Base-by-base conservation (phyloP, 2,113 vertebrate genomes). In the Plectropomus leopardus region DNA sequence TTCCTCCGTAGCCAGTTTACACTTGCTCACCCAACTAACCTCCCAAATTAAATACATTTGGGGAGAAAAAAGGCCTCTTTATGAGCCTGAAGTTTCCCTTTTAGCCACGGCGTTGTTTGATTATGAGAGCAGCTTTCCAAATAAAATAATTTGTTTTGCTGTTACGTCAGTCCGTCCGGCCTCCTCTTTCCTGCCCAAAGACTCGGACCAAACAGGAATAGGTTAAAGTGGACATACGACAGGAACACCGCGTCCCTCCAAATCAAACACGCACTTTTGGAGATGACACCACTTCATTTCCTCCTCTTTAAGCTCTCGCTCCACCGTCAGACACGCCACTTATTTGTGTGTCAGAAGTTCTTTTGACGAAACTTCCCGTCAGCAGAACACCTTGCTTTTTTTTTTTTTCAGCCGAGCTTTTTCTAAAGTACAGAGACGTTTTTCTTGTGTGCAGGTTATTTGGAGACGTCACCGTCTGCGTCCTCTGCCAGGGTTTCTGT, bases 121-220 rank as follows among this genome's bases (percentile, higher is more conserved):
- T 85, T 90, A 90, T 79, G 88, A 86, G 61, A 40, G 69, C 40
- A 11, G 83, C 88, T 85, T 89, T 94, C 94, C 95, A 95, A 94
- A 93, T 88, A 89, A 94, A 95, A 94, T 70, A 93, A 83, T 86
- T 92, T 92, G 86, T 92, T 92, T 90, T 89, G 88, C 92, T 88
- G 84, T 92, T 85, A 83, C 86, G 57, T 93, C 90, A 88, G 84
- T 66, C 28, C 28, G 50, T 74, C 78, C 61, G 32, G 16, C 78
- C 73, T 81, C 71, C 47, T 72, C 61, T 51, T 68, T 86, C 59
- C 83, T 34, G 57, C n/a, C 10, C 7, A 72, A 7, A 72, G 70
- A 58, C 61, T 70, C 71, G 34, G 53, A 64, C 65, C 67, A 77
- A 81, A 65, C 60, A 55, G 63, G 70, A 86, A 74, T 26, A 54